phyloP scores from a whole-genome alignment of 2,888 invertebrate genomes.

The Rotaria macrura region DNA sequence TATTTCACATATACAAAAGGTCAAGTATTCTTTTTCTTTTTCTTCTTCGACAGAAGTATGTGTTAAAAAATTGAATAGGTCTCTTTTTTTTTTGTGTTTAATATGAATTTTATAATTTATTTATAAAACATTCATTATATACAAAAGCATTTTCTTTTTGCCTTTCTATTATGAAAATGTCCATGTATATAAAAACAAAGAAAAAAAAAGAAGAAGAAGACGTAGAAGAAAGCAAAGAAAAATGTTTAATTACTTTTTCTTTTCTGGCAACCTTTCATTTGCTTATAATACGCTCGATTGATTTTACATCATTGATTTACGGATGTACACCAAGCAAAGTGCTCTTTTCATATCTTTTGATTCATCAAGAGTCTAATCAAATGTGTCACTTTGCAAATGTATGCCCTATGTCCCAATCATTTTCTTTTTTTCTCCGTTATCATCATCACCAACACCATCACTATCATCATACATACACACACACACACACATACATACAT shows the following conservation, averaged over 20 bases:
- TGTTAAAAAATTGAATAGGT: background rate
- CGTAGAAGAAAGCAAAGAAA: background rate
- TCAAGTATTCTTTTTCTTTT: background rate
- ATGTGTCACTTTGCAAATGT: background rate
- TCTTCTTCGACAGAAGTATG: background rate
- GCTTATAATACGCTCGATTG: background rate
- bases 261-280: background rate
- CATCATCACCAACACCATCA: background rate
- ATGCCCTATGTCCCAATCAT: background rate
- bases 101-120: background rate
- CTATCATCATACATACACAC: background rate
- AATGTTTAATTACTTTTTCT: background rate
- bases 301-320: background rate
- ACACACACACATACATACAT: no score
- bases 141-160: background rate
- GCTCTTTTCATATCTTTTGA: background rate
- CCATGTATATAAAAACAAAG: no score
- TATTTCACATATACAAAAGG: background rate
- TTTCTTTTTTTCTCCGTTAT: background rate
- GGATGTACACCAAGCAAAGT: background rate
- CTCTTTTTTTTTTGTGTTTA: background rate
- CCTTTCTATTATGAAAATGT: background rate
- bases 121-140: background rate
- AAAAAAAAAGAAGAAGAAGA: no score
- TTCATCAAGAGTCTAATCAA: constrained; percentile 2